phyloP scores from a whole-genome alignment of 2,888 invertebrate genomes.

The Ectropis crepuscularia region DNA sequence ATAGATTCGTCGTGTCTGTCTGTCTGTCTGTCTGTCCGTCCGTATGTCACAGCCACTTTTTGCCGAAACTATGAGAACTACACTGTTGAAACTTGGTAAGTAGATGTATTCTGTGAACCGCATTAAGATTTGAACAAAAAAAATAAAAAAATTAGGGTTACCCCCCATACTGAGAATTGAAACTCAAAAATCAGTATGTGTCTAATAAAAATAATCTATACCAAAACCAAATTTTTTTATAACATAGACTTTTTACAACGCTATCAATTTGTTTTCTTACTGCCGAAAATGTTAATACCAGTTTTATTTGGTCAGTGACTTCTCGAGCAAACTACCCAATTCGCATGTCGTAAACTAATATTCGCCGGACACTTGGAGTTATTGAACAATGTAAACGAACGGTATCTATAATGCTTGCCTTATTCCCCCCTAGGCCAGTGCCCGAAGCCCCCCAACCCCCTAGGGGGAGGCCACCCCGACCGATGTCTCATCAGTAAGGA shows the following conservation, averaged over 20 bases:
- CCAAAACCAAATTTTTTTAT: too few species aligned
- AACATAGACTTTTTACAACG: neutral
- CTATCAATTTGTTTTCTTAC: neutral
- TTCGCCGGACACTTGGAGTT: conserved; percentile 84
- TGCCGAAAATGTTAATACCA: neutral
- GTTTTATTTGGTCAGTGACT: conserved; percentile 3
- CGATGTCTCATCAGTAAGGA: conserved; percentile 85
- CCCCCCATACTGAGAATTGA: too few species aligned
- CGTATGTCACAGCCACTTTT: too few species aligned
- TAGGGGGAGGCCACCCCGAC: conserved; percentile 73
- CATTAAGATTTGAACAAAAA: too few species aligned
- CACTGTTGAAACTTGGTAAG: too few species aligned
- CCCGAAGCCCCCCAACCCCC: conserved; percentile 64
- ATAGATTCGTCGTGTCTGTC: too few species aligned
- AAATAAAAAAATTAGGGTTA: too few species aligned
- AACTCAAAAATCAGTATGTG: too few species aligned
- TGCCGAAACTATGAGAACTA: too few species aligned
- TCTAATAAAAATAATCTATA: too few species aligned
- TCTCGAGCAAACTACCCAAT: conserved; percentile 42
- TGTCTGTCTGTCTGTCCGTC: too few species aligned
- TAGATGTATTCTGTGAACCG: too few species aligned
- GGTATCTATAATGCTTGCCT: conserved; percentile 84
- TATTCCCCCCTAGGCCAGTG: conserved; percentile 73
- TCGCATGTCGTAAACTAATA: conserved; percentile 81
- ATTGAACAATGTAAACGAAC: conserved; percentile 86